Evolutionary conservation across 64 coral and sea anemone genomes (phyloP).

Genomic region (Orbicella faveolata): DNA sequence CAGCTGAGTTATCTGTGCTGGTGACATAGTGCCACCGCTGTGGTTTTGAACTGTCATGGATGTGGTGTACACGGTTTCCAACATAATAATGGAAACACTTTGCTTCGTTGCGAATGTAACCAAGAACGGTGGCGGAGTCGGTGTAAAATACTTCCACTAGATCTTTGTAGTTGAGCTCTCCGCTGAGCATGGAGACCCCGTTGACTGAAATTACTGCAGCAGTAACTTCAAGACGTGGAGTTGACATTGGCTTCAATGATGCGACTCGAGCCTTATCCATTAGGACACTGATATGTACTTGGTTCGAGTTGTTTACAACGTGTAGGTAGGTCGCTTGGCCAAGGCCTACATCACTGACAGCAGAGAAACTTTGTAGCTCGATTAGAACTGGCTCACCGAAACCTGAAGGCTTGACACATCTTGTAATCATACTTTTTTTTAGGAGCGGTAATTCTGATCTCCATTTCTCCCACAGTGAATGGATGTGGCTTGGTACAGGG

Average conservation of each 20-base stretch:
- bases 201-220: conserved; percentile 29
- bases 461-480: conserved; percentile 48
- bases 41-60: conserved; percentile 14
- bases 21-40: conserved; percentile 11
- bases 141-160: conserved; percentile 33
- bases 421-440: conserved; percentile 20
- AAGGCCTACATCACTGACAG: conserved; percentile 30
- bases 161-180: not conserved
- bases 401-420: conserved; percentile 45
- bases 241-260: conserved; percentile 38
- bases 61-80: conserved; percentile 37
- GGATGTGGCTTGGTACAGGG: conserved; percentile 42
- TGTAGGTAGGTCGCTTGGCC: conserved; percentile 43
- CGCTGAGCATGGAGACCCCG: too few relatives aligned
- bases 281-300: conserved; percentile 23
- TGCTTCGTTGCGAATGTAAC: conserved; percentile 31
- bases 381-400: conserved; percentile 35
- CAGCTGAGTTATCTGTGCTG: not conserved
- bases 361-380: conserved; percentile 43
- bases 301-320: conserved; percentile 13
- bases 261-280: conserved; percentile 38
- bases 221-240: conserved; percentile 21
- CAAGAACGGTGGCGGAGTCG: conserved; percentile 25
- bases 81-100: conserved; percentile 38
- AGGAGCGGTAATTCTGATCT: conserved; percentile 47